phyloP scores from a whole-genome alignment of 2,888 invertebrate species.

The Metopia argyrocephala region DNA sequence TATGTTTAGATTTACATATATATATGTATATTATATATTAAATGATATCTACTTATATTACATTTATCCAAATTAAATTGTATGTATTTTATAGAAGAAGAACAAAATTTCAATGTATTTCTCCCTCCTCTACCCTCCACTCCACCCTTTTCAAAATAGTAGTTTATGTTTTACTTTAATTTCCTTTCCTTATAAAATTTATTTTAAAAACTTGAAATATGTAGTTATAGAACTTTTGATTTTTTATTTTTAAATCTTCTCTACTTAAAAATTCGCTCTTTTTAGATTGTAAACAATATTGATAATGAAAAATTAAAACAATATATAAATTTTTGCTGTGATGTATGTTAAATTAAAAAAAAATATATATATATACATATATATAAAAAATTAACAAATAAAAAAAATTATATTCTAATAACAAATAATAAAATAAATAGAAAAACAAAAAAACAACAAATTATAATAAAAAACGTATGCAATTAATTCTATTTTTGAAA shows the following conservation, averaged over 20 bases:
- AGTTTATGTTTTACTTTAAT: slow-evolving; percentile 18
- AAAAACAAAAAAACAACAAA: slow-evolving; percentile 19
- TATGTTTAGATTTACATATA: slow-evolving; percentile 68
- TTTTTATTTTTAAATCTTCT: slow-evolving; percentile 17
- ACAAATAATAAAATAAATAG: slow-evolving; percentile 15
- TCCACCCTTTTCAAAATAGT: no score
- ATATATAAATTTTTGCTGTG: slow-evolving; percentile 78
- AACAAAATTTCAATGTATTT: background rate
- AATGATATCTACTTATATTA: no score
- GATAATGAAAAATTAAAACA: slow-evolving; percentile 65
- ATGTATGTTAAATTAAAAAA: slow-evolving; percentile 77
- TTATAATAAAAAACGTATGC: slow-evolving; percentile 9
- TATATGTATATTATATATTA: slow-evolving; percentile 18
- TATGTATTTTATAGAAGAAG: slow-evolving; percentile 43
- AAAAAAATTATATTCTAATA: slow-evolving; percentile 37
- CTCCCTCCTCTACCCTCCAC: no score
- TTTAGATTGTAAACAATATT: slow-evolving; percentile 49
- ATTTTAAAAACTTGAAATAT: no score
- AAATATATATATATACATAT: slow-evolving; percentile 64
- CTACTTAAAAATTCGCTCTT: slow-evolving; percentile 23
- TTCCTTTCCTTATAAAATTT: background rate
- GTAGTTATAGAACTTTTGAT: no score
- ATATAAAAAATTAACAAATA: slow-evolving; percentile 63
- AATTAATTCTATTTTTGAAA: slow-evolving; percentile 29
- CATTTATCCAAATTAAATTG: background rate